Evolutionary conservation across 2,113 vertebrate genomes (phyloP).

Genomic region (Cyanoliseus patagonus): DNA sequence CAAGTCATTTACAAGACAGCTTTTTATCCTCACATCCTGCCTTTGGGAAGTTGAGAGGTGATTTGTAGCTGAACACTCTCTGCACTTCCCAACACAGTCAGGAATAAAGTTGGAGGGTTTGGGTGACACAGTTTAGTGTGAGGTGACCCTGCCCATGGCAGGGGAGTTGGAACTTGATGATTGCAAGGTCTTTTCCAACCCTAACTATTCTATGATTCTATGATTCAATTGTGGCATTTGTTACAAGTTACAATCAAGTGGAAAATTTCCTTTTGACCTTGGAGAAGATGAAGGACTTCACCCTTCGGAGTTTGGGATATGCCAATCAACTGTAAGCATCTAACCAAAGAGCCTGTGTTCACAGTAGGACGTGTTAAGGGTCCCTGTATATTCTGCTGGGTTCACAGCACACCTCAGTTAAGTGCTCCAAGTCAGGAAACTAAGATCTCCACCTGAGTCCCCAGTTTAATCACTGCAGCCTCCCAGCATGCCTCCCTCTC

Average conservation of each 20-base stretch:
- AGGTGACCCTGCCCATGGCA: no score
- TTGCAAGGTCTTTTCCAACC: no score
- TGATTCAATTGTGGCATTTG: background rate
- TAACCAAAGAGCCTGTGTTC: background rate
- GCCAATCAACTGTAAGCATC: background rate
- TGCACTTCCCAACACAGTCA: background rate
- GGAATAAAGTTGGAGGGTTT: background rate
- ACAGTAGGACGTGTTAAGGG: background rate
- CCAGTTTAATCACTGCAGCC: background rate
- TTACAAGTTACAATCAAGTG: background rate
- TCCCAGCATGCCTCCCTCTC: background rate
- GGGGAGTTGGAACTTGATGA: no score
- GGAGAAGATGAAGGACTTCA: background rate
- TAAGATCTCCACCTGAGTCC: background rate
- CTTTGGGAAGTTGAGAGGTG: background rate
- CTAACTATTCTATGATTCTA: no score
- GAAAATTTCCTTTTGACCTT: background rate
- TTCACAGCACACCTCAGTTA: background rate
- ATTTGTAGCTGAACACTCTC: background rate
- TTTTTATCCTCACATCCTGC: background rate
- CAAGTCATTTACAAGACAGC: background rate
- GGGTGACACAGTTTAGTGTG: no score
- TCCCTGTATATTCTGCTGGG: background rate
- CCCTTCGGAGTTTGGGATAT: background rate
- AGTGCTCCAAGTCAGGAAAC: background rate